Base-by-base conservation (phyloP, 2,113 vertebrate species). In the Atrichornis clamosus region DNA sequence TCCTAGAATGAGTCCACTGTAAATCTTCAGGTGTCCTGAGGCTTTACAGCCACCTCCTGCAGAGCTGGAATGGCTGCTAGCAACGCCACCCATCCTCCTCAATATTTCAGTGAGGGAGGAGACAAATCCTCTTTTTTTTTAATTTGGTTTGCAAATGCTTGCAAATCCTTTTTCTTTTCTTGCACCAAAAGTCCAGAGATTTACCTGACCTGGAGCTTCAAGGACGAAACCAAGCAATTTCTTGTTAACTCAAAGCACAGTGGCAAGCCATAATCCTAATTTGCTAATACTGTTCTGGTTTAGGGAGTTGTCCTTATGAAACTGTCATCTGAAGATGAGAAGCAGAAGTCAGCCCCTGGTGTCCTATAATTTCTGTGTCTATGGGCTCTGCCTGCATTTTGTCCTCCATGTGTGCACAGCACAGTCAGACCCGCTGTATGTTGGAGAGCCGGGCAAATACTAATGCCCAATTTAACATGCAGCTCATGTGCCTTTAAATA, bases 401-500 rank as follows among this genome's bases (percentile, higher is more conserved):
- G 12, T 44, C 90, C 59, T 86, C 63, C 2, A 0, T 49, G 32
- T 44, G 32, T 46, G 60, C 8, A 8, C 0, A 39, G 58, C 27
- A 12, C 79, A 37, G 42, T 26, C 75, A 93, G 72, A 93, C 49
- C 85, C 18, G 26, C 82, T 21, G 60, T 39, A 28, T 11, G 20
- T 17, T 46, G 59, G 79, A 81, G 18, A 95, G 68, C 24, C 76
- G 55, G 79, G 68, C 88, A 94, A 81, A 67, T 53, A 72, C 39
- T 84, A 88, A 93, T 67, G 95, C 83, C 76, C 79, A 94, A 77
- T 95, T 96, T 96, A 94, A 95, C 88, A 96, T 96, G 92, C 95
- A 93, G 95, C 90, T 96, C 93, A 52, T 94, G 95, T 75, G 76
- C 92, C 95, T 97, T 97, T 96, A 97, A 96, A 95, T 90, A 96